These are phyloP conservation scores for Allacma fusca DNA, from an alignment of 2,888 invertebrate species.

Conservation along the genomic window DNA sequence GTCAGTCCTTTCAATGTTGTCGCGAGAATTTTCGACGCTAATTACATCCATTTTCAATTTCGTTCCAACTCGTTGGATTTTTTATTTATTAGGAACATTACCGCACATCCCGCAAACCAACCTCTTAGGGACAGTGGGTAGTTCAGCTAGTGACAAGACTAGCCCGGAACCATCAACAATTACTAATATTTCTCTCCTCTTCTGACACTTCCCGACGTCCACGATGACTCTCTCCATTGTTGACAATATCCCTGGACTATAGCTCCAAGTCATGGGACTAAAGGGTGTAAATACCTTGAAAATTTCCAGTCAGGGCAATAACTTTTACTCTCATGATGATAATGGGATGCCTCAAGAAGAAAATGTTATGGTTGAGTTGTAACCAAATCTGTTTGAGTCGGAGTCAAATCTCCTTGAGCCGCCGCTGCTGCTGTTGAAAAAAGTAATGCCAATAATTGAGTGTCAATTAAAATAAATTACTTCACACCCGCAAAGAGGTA, in stretches of 20 bases:
- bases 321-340: too few species aligned
- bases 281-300: too few species aligned
- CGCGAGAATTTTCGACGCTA: constrained; percentile 38
- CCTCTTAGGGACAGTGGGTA: not conserved
- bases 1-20: constrained; percentile 27
- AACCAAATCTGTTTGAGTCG: too few species aligned
- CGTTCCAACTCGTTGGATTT: constrained; percentile 35
- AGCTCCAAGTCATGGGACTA: too few species aligned
- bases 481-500: constrained; percentile 1
- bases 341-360: too few species aligned
- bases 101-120: not conserved
- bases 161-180: not conserved
- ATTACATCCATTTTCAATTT: constrained; percentile 41
- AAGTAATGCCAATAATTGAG: constrained; percentile 7
- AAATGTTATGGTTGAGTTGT: too few species aligned
- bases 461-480: constrained; percentile 33
- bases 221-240: not conserved
- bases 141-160: not conserved
- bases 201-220: not conserved
- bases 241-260: not conserved
- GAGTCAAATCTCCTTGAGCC: too few species aligned
- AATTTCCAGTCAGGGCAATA: too few species aligned
- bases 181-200: not conserved
- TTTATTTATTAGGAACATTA: constrained; percentile 24
- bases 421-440: too few species aligned